Base-by-base conservation (phyloP, 1,140 invertebrate genomes). In the Psilanteris sp. region DNA sequence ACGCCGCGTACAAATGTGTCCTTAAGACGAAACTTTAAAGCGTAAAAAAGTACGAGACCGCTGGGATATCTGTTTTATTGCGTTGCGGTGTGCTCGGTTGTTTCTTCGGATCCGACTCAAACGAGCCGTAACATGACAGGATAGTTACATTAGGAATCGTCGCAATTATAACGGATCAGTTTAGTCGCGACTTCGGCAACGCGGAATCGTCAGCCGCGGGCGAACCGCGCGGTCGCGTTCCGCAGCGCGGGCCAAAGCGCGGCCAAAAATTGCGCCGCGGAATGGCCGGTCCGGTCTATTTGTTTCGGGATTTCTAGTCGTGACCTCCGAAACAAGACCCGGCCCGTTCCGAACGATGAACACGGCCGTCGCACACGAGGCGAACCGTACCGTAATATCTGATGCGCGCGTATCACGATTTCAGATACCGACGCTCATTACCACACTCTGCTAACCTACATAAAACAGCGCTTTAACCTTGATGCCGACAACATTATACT, bases 281-380 rank as follows among this genome's bases (percentile, higher is more conserved):
- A n/a, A n/a, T n/a, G n/a, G n/a, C 29, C n/a, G 13, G 43, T 44
- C 10, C 34, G 41, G 50, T 46, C 66, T 59, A 36, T 52, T 61
- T 50, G 54, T 55, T 8, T 15, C 24, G 8, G 27, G n/a, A 39
- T 73, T 73, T 66, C 57, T 62, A 66, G 31, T 57, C 44, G 18
- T 73, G 70, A 36, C 70, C 59, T 66, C 52, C 41, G 59, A 73
- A 66, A 73, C 50, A 66, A 73, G 79, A 84, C 82, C 75, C 79
- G 78, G 55, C 76, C 67, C 71, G 82, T 85, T 85, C 84, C 84
- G 74, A 83, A 20, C 75, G 75, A 39, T 85, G 83, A 78, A 68
- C 79, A 73, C 74, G 77, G 79, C 82, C 81, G 82, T 85, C 84
- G 81, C 82, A 82, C 74, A 79, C 76, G 83, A 84, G 79, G 77